Evolutionary conservation across 2,888 invertebrate genomes (phyloP), one percentile per base, ranked within the genome.

Genomic region (Cartodere bifasciata): DNA sequence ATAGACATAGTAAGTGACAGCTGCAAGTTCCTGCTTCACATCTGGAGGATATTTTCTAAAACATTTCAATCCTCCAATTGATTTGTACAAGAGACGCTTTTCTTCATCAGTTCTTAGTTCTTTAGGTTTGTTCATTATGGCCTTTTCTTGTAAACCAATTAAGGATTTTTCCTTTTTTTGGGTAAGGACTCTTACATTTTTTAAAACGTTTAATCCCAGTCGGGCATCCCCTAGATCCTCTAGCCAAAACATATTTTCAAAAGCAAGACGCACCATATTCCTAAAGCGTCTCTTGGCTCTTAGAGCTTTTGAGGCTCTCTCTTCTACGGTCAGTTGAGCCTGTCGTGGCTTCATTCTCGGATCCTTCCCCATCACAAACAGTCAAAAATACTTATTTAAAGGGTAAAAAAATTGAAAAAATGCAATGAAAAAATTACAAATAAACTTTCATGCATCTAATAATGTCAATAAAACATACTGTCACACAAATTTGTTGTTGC

Each of bases 41-140:
- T 70, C 58, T 40, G 68, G 67, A 1, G 72, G 70, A 52, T 75
- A 70, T 32, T 58, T 58, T 36, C 65, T 60, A 41, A 76, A 76
- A 47, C 75, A 75, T 52, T 68, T 72, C 13, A 76, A 52, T 11
- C 67, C 65, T 1, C 70, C 70, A 35, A 78, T 65, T 12, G 70
- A 65, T 13, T 64, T 56, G 36, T 65, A 65, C 12, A 78, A 54
- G 39, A 67, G 66, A 40, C 63, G 64, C 35, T 71, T 70, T 37
- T 77, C 75, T n/a, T 63, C 61, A 1, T 70, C 64, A 1, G 70
- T 68, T 26, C 78, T 59, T 11, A 63, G 55, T 32, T 54, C 47
- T 2, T 64, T 64, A 2, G 62, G 62, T 40, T 69, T 72, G 33
- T 67, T 68, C 27, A 77, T 51, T 9, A 77, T 54, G 0, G 67